These are phyloP conservation scores for Diachrysia chrysitis DNA, from an alignment of 2,888 invertebrate species.

Conservation along the genomic window DNA sequence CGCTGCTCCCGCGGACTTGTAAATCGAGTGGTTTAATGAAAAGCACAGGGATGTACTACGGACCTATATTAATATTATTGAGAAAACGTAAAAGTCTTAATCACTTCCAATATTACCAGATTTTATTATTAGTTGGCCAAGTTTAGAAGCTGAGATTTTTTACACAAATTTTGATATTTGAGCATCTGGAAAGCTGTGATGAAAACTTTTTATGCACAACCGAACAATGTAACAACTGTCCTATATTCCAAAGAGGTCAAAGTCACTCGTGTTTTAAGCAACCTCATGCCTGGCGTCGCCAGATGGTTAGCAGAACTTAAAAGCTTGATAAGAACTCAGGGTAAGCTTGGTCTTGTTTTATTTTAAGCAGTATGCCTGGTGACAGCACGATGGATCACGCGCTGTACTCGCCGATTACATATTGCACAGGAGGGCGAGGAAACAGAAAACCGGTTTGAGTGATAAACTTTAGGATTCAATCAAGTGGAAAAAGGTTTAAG, in stretches of 20 bases:
- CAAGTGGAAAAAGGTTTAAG: background rate
- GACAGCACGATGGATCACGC: constrained; percentile 65
- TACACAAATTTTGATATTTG: no score
- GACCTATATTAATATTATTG: background rate
- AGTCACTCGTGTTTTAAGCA: background rate
- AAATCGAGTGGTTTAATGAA: background rate
- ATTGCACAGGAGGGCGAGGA: constrained; percentile 22
- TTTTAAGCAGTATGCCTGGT: constrained; percentile 55
- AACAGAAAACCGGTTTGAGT: constrained; percentile 22
- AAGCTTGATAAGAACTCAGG: constrained; percentile 4
- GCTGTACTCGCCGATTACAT: constrained; percentile 24
- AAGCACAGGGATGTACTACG: background rate
- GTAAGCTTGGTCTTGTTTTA: constrained; percentile 5
- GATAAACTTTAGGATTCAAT: constrained; percentile 12
- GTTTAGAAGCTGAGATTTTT: no score
- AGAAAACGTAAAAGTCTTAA: background rate
- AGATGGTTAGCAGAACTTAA: constrained; percentile 1
- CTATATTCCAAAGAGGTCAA: constrained; percentile 1
- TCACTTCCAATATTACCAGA: background rate
- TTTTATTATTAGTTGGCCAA: no score
- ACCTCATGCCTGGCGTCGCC: background rate
- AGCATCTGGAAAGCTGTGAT: background rate
- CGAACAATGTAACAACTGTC: background rate
- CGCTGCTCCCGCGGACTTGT: background rate
- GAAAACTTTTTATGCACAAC: background rate